phyloP scores from a whole-genome alignment of 30 jellyfish, hydroid and myxozoan species.

The Mastigias papua region DNA sequence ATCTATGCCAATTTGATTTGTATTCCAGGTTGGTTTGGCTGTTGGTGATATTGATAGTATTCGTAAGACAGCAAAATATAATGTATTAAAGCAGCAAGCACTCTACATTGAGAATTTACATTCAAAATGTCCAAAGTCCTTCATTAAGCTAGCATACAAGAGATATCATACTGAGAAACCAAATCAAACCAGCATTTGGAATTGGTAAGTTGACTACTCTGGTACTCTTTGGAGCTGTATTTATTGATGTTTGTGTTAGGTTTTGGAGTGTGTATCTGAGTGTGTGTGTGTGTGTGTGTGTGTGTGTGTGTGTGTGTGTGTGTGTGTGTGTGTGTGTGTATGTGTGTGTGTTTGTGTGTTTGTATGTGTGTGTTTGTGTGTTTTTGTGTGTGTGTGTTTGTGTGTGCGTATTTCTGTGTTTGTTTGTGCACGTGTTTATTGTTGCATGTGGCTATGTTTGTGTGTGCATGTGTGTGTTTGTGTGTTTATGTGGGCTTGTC shows the following conservation, averaged over 20 bases:
- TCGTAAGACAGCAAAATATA: slow-evolving; percentile 61
- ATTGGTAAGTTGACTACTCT: slow-evolving; percentile 2
- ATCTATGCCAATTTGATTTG: neutral
- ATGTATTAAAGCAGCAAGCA: slow-evolving; percentile 42
- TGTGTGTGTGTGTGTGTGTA: no score
- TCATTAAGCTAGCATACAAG: slow-evolving; percentile 23
- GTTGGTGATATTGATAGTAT: slow-evolving; percentile 86
- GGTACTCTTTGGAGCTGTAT: no score
- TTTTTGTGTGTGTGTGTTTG: no score
- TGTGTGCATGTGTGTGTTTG: neutral
- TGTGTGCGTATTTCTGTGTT: no score
- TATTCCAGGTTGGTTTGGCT: slow-evolving; percentile 79
- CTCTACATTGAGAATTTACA: slow-evolving; percentile 26
- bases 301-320: neutral
- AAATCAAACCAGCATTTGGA: neutral
- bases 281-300: neutral
- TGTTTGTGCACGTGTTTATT: no score
- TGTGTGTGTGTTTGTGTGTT: no score
- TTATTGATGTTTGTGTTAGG: no score
- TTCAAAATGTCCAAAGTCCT: slow-evolving; percentile 26
- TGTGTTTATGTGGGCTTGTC: neutral
- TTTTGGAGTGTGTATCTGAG: no score
- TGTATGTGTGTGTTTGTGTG: neutral
- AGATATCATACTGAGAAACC: slow-evolving; percentile 30
- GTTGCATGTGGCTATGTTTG: neutral